phyloP scores from a whole-genome alignment of 2,113 vertebrate genomes.

The Glareola pratincola region DNA sequence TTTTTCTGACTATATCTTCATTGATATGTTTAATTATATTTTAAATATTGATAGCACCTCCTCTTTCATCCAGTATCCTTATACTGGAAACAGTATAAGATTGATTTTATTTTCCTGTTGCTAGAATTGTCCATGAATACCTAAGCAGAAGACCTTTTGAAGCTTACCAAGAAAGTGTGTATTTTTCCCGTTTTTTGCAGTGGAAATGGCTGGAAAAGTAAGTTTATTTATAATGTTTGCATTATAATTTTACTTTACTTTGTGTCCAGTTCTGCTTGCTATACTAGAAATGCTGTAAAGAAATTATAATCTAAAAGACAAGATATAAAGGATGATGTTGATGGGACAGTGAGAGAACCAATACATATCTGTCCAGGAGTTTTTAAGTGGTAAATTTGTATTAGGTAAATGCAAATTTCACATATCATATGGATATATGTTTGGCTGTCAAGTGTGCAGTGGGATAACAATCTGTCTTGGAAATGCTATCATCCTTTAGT shows the following conservation, averaged over 20 bases:
- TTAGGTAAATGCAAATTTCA: background rate
- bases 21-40: background rate
- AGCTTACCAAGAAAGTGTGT: conserved; percentile 86
- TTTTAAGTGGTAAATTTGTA: background rate
- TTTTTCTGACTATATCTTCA: background rate
- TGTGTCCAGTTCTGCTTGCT: background rate
- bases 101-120: conserved; percentile 23
- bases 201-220: conserved; percentile 97
- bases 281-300: background rate
- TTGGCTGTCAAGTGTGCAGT: background rate
- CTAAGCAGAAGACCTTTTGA: conserved; percentile 87
- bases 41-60: background rate
- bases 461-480: background rate
- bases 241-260: background rate
- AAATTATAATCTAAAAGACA: background rate
- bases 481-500: background rate
- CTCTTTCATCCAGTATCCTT: background rate
- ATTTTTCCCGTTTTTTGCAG: conserved; percentile 91
- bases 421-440: background rate
- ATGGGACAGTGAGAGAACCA: background rate
- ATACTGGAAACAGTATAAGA: background rate
- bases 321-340: background rate
- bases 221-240: conserved; percentile 8
- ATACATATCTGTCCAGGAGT: background rate
- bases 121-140: conserved; percentile 86